Base-by-base conservation (phyloP, 2,113 vertebrate genomes). In the Entomyzon cyanotis region DNA sequence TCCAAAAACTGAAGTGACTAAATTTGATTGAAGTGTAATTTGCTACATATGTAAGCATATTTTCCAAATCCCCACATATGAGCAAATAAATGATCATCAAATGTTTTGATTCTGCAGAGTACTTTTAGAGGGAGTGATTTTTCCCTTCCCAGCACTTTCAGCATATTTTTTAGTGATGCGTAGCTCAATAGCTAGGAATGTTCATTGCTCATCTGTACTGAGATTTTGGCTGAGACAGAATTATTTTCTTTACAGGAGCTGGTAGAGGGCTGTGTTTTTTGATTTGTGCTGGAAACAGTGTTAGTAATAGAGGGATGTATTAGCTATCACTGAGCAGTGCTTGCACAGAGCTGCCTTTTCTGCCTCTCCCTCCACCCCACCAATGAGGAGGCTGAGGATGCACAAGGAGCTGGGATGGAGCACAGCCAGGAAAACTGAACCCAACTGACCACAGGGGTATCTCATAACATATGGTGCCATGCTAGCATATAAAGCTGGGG, bases 241-340 rank as follows among this genome's bases (percentile, higher is more conserved):
- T 42, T 24, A 25, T 74, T 83, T 82, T 46, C 44, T 86, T 50
- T 7, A 23, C 1, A 60, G 15, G 8, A 37, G 4, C 30, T 65
- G 4, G 9, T 47, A 50, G 5, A 46, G 25, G 4, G 4, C 8
- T 47, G 1, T 60, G 30, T 13, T 71, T 79, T 75, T 62, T 31
- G 13, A 49, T 58, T 37, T 86, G 18, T 68, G 37, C 14, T 76
- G 68, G 4, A 62, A 39, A 4, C 11, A 67, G 11, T 35, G 17
- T 31, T 47, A n/a, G 22, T 55, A 23, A 28, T 9, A 49, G 55
- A 76, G 39, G 2, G 5, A 33, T 84, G 19, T 50, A 39, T 50
- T 35, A 1, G 2, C 17, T 42, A 9, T 3, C 4, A 7, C 15
- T 53, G 59, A 47, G 42, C 50, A n/a, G 33, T 1, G 5, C 11